These are phyloP conservation scores for Erebia epiphron DNA, from an alignment of 2,888 invertebrate species.

Conservation along the genomic window DNA sequence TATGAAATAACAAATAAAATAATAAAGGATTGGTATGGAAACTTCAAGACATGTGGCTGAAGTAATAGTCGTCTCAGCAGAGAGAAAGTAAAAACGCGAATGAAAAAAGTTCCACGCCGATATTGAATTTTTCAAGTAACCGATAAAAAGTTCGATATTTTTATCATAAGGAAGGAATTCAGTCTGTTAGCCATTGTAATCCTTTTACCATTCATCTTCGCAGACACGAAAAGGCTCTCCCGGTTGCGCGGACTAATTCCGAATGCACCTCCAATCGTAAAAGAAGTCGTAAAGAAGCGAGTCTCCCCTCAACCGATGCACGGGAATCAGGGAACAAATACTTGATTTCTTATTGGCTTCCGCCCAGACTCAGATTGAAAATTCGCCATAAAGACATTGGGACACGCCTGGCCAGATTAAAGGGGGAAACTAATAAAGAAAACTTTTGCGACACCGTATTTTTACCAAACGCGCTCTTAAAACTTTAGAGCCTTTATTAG, in stretches of 20 bases:
- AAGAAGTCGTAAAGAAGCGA: slow-evolving; percentile 81
- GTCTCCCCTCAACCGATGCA: slow-evolving; percentile 77
- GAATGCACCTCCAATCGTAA: slow-evolving; percentile 83
- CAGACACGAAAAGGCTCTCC: slow-evolving; percentile 79
- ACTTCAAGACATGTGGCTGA: slow-evolving; percentile 13
- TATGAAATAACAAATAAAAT: slow-evolving; percentile 1
- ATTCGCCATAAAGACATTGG: slow-evolving; percentile 82
- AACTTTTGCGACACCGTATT: slow-evolving; percentile 82
- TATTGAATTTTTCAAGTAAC: slow-evolving; percentile 40
- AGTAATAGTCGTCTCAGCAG: slow-evolving; percentile 18
- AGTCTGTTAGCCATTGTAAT: slow-evolving; percentile 70
- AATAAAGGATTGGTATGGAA: slow-evolving; percentile 13
- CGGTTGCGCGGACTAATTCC: slow-evolving; percentile 75
- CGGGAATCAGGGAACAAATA: slow-evolving; percentile 79
- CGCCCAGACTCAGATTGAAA: slow-evolving; percentile 81
- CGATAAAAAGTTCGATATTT: slow-evolving; percentile 51
- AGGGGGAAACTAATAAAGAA: slow-evolving; percentile 82
- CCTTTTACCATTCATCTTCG: slow-evolving; percentile 77
- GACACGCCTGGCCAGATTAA: slow-evolving; percentile 80
- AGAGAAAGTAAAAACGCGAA: slow-evolving; percentile 33
- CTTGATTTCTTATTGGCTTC: slow-evolving; percentile 83
- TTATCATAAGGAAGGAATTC: slow-evolving; percentile 48
- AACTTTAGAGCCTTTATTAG: slow-evolving; percentile 76
- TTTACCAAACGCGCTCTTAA: slow-evolving; percentile 77
- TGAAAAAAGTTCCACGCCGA: slow-evolving; percentile 26